phyloP scores from a whole-genome alignment of 2,113 vertebrate species.

The Mormyrus iriodes region DNA sequence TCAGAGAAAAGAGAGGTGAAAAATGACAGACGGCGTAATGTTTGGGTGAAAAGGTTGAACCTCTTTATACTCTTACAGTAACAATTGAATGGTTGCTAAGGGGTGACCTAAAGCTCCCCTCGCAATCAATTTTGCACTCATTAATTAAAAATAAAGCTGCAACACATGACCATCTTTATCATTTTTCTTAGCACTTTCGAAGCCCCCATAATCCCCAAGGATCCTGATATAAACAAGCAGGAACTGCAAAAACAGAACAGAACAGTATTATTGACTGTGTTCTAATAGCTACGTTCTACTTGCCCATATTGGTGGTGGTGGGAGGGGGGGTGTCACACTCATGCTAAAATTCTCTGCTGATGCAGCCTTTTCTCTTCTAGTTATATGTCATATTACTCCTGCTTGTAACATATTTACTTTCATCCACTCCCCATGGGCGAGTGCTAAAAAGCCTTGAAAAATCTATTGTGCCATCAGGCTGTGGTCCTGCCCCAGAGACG shows the following conservation, averaged over 20 bases:
- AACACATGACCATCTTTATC: neutral
- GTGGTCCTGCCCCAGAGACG: neutral
- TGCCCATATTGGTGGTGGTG: neutral
- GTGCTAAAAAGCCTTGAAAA: neutral
- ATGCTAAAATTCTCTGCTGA: neutral
- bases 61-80: neutral
- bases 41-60: neutral
- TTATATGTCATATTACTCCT: neutral
- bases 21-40: neutral
- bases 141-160: neutral
- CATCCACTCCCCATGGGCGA: neutral
- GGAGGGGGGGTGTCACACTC: too few relatives aligned
- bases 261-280: neutral
- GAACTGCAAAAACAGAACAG: neutral
- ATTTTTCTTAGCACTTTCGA: neutral
- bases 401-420: neutral
- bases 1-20: neutral
- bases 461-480: neutral
- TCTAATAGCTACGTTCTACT: neutral
- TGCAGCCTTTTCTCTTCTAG: neutral
- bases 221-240: neutral
- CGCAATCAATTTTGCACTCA: neutral
- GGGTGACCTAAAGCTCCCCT: neutral
- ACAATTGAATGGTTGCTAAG: neutral
- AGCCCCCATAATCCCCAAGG: neutral